phyloP scores from a whole-genome alignment of 1,140 invertebrate genomes.

The Conus ventricosus region DNA sequence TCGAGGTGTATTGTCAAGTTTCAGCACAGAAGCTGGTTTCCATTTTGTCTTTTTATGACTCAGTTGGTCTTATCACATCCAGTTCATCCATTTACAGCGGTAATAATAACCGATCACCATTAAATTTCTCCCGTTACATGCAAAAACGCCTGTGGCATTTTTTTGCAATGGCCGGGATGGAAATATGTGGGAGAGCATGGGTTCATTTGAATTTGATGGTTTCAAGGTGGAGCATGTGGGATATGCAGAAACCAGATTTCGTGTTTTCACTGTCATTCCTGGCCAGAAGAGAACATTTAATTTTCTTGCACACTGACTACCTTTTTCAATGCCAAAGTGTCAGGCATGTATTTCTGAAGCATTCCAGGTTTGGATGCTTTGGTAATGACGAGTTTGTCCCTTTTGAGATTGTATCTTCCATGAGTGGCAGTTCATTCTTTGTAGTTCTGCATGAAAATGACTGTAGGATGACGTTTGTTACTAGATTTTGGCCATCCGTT shows the following conservation, averaged over 20 bases:
- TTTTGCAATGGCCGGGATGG: conserved; percentile 49
- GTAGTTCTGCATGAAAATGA: background rate
- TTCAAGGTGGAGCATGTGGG: conserved; percentile 28
- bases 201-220: conserved; percentile 37
- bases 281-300: conserved; percentile 53
- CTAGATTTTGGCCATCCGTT: conserved; percentile 23
- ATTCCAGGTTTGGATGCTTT: conserved; percentile 24
- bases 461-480: background rate
- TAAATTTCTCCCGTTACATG: conserved; percentile 35
- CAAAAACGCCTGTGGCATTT: conserved; percentile 48
- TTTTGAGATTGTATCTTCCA: no score
- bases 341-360: conserved; percentile 41
- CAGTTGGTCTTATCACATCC: background rate
- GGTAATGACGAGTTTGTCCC: conserved; percentile 36
- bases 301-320: conserved; percentile 38
- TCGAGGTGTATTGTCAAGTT: no score
- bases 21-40: no score
- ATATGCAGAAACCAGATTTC: conserved; percentile 39
- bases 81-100: conserved; percentile 38
- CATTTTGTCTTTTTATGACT: no score
- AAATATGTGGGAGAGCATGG: conserved; percentile 39
- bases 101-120: conserved; percentile 47
- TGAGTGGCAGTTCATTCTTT: conserved; percentile 13
- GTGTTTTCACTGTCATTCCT: conserved; percentile 32
- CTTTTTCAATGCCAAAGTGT: conserved; percentile 50